Evolutionary conservation across 2,113 vertebrate species (phyloP), one percentile per base, ranked within the genome.

Genomic region (Tragelaphus scriptus): DNA sequence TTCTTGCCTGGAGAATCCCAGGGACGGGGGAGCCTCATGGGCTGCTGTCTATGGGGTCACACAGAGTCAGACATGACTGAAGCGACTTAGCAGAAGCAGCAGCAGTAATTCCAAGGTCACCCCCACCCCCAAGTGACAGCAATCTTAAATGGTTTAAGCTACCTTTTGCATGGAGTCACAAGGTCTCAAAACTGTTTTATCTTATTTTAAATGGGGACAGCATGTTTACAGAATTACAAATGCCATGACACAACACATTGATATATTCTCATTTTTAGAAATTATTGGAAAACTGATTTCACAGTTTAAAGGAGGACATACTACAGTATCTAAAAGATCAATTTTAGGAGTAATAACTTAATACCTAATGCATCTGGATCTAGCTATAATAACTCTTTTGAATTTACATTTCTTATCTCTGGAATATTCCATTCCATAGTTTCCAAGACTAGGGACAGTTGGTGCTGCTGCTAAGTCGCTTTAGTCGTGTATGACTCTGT

Each of bases 321-420:
- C 1, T 19, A 47, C 1, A 26, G n/a, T 25, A 90, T 30, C 3
- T n/a, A 85, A 90, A 32, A 94, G 32, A 71, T 56, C 88, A 55
- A 15, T 19, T 96, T 89, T 51, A 88, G 58, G 49, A 9, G 2
- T n/a, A 93, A 89, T 79, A 30, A 68, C 13, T 93, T 93, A 32
- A 95, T 56, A 68, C 7, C 13, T 71, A 91, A 85, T 80, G 90
- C n/a, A 85, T 51, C 12, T 68, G 16, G 84, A 65, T 91, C 49
- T 86, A 84, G 23, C 55, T 82, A 58, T 49, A 28, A 90, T 15
- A 91, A 94, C 5, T 61, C 25, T 58, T 32, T 61, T 82, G 19
- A 90, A 93, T 84, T 96, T 80, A 55, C 13, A 23, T 80, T 94
- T 95, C 93, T 56, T 82, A 63, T 19, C 53, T 94, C 65, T 91